Percentiles rank a stretch among this genome's conserved stretches.
Conservation (phyloP, 2,888 invertebrate genomes). For the Phaonia tiefii region DNA sequence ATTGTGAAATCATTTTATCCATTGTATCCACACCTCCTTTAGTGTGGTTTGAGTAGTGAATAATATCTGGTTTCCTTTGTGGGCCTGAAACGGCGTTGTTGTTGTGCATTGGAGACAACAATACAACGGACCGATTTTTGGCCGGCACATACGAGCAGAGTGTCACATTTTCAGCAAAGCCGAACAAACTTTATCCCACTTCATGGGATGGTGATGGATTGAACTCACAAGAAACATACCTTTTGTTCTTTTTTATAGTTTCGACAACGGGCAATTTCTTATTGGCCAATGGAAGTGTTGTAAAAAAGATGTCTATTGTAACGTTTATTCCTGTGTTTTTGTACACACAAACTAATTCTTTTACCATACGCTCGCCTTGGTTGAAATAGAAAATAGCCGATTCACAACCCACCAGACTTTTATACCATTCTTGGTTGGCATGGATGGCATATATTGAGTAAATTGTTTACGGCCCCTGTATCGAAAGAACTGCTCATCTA, state of each 20-base stretch:
- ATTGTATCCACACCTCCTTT: slow-evolving; percentile 29
- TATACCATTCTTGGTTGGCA: slow-evolving; percentile 6
- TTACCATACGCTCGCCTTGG: neutral
- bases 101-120: slow-evolving; percentile 31
- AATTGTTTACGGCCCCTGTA: neutral
- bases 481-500: neutral
- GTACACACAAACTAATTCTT: no score
- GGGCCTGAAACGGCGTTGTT: slow-evolving; percentile 32
- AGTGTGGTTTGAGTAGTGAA: neutral
- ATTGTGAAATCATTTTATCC: slow-evolving; percentile 18
- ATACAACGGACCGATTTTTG: slow-evolving; percentile 4
- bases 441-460: neutral
- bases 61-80: neutral
- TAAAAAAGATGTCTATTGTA: no score
- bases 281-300: no score
- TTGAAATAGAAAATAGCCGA: neutral
- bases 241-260: no score
- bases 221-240: no score
- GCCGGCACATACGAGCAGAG: slow-evolving; percentile 17
- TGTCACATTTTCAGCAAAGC: no score
- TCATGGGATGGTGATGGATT: no score
- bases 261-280: no score
- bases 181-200: no score
- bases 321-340: no score
- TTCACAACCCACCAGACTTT: neutral